Evolutionary conservation across 1,140 invertebrate genomes (phyloP), one percentile per base, ranked within the genome.

Genomic region (Mya arenaria): DNA sequence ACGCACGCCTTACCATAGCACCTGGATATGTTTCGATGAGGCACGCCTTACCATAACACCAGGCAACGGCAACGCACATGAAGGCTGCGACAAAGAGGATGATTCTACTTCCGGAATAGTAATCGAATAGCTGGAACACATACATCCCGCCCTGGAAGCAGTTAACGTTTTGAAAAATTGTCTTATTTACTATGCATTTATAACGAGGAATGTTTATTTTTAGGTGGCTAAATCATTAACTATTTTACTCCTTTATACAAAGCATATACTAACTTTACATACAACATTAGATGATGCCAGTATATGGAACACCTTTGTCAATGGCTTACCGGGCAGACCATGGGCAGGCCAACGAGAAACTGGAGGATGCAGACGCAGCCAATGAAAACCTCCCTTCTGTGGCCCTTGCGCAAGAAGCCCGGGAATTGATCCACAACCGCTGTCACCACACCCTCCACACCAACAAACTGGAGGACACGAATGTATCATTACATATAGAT

Each of bases 361-460:
- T 95, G 95, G 0, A 95, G 17, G 10, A 94, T 19, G 89, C 95
- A 96, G 37, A 95, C 94, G 6, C 87, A 86, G 19, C 94, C 92
- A n/a, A 95, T 95, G 83, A 96, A 95, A 66, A 94, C 93, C 83
- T 94, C 94, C 82, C 95, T 92, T 60, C 93, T 79, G 65, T 93
- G 88, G 0, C 93, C 93, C 60, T 85, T 85, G 17, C 93, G 83
- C 19, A 94, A 85, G 44, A 87, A 86, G 15, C 94, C 88, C 4
- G 96, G 96, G 93, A 95, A 95, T 74, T 94, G 93, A 89, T 97
- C 96, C 10, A 96, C 94, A 75, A 97, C 94, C 0, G 95, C 95
- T 2, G 96, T 96, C 71, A 96, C 95, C 62, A 97, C 95, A n/a
- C 96, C 96, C 92, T 97, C 96, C 28, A 97, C 95, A 1, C 95